Evolutionary conservation across 2,113 vertebrate species (phyloP).

Genomic region (Caloenas nicobarica): DNA sequence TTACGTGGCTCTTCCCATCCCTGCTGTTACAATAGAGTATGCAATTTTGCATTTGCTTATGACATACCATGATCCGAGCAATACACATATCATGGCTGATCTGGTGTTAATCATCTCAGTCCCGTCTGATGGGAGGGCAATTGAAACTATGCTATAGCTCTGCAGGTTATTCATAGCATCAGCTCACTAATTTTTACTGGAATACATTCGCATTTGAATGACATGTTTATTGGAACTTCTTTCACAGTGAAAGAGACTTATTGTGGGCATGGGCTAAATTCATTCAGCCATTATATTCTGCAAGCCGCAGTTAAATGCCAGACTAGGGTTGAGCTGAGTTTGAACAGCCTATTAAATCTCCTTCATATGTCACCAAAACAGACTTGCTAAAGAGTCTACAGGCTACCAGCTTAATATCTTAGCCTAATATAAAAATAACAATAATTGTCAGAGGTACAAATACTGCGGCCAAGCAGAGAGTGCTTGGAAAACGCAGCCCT

Average conservation of each 20-base stretch:
- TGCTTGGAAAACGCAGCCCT: not conserved
- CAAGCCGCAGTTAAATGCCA: not conserved
- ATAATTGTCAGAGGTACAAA: constrained; percentile 36
- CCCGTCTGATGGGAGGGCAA: constrained; percentile 7
- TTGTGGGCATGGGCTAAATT: constrained; percentile 6
- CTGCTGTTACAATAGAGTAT: constrained; percentile 34
- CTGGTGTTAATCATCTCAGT: constrained; percentile 14
- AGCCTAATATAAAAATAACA: constrained; percentile 51
- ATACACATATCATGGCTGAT: constrained; percentile 1
- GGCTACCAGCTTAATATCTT: constrained; percentile 34
- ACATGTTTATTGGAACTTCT: constrained; percentile 42
- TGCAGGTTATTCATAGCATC: constrained; percentile 63
- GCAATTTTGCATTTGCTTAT: constrained; percentile 38
- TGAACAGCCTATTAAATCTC: constrained; percentile 34
- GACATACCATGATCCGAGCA: constrained; percentile 3
- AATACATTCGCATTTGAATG: not conserved
- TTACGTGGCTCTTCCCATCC: constrained; percentile 41
- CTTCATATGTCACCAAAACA: constrained; percentile 16
- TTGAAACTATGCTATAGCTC: not conserved
- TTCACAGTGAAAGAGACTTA: constrained; percentile 41
- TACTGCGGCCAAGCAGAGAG: not conserved
- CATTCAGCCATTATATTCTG: constrained; percentile 29
- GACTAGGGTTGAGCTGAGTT: not conserved
- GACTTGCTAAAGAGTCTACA: not conserved
- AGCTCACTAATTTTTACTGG: constrained; percentile 38